Conservation (phyloP, 2,113 vertebrate genomes). For the Lophura nycthemera region DNA sequence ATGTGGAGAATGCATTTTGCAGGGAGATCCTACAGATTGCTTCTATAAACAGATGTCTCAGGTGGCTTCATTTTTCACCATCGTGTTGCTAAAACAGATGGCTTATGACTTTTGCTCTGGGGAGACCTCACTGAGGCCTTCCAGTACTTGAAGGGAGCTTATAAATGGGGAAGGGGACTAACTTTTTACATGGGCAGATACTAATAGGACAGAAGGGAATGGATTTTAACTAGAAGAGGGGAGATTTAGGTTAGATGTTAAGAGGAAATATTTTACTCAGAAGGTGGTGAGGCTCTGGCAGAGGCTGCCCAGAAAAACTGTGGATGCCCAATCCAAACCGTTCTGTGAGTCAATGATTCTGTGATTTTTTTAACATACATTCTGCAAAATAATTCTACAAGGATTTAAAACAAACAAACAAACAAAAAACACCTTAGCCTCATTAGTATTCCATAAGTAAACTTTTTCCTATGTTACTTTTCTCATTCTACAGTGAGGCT, state of each 20-base stretch:
- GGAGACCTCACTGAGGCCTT: too few relatives aligned
- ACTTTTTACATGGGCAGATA: too few relatives aligned
- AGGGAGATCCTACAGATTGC: neutral
- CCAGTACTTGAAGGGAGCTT: too few relatives aligned
- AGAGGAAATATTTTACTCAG: too few relatives aligned
- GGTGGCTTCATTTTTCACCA: neutral
- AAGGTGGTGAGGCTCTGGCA: too few relatives aligned
- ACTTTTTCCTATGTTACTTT: neutral
- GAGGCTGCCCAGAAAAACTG: too few relatives aligned
- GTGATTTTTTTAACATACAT: neutral
- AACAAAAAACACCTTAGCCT: neutral
- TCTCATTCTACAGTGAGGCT: neutral
- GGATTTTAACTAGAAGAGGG: too few relatives aligned
- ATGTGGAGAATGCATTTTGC: neutral
- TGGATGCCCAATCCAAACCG: too few relatives aligned
- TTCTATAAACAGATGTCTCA: neutral
- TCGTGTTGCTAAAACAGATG: neutral
- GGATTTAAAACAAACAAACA: neutral
- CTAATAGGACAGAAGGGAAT: too few relatives aligned
- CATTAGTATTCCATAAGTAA: neutral
- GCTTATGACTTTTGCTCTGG: neutral
- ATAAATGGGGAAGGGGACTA: too few relatives aligned
- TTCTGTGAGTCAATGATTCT: too few relatives aligned
- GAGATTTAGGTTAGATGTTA: too few relatives aligned
- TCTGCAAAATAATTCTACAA: neutral